Evolutionary conservation across 2,113 vertebrate species (phyloP).

Genomic region (Zosterops hypoxanthus): DNA sequence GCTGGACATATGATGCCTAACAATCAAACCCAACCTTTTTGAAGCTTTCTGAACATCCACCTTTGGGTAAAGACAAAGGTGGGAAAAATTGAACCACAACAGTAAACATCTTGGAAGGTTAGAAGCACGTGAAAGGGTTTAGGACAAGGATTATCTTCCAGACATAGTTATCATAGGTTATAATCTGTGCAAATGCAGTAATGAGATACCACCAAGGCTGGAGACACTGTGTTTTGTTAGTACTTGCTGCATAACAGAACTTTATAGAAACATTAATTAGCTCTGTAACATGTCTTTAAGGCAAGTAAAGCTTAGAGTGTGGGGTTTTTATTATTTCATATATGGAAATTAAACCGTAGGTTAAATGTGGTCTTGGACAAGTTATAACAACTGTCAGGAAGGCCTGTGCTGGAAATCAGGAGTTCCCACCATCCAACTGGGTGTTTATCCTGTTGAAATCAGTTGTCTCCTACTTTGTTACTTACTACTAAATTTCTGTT

Average conservation of each 20-base stretch:
- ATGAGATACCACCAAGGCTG: background rate
- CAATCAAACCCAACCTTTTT: background rate
- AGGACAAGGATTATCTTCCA: background rate
- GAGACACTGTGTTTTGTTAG: slow-evolving; percentile 17
- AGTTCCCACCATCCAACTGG: background rate
- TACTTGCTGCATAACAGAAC: slow-evolving; percentile 25
- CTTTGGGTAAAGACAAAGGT: background rate
- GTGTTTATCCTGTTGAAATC: background rate
- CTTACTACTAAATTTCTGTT: background rate
- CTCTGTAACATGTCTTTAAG: background rate
- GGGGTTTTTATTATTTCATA: background rate
- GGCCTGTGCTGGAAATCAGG: background rate
- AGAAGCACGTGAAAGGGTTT: background rate
- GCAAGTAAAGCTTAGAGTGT: slow-evolving; percentile 9
- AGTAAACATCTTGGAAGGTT: background rate
- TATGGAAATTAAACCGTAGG: slow-evolving; percentile 5
- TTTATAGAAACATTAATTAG: slow-evolving; percentile 3
- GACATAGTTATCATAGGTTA: background rate
- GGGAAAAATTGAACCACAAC: background rate
- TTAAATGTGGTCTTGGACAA: slow-evolving; percentile 11
- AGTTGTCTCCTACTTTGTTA: background rate
- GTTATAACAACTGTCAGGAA: background rate
- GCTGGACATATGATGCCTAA: background rate
- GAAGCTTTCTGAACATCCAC: background rate
- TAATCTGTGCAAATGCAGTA: slow-evolving; percentile 14